Percentiles rank a stretch among this genome's conserved stretches.
Conservation (phyloP, 2,797 vertebrate species). For the Poecilia picta region DNA sequence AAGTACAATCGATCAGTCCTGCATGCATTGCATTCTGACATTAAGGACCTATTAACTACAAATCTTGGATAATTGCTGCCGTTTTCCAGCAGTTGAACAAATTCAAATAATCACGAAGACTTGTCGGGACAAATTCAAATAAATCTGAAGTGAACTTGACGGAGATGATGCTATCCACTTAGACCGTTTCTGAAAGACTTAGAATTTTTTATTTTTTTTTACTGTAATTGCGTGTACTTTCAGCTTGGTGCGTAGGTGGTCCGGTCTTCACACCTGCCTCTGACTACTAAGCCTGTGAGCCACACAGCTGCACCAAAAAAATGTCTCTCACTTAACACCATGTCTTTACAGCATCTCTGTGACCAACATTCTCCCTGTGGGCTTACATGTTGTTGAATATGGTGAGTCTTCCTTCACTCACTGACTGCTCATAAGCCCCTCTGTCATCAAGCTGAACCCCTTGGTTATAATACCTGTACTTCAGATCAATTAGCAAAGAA, state of each 20-base stretch:
- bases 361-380: constrained; percentile 52
- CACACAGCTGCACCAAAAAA: constrained; percentile 66
- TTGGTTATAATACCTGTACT: constrained; percentile 25
- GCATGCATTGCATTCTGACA: not conserved
- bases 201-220: constrained; percentile 8
- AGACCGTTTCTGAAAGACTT: constrained; percentile 54
- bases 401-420: constrained; percentile 33
- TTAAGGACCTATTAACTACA: not conserved
- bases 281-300: constrained; percentile 36
- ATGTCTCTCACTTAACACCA: constrained; percentile 71
- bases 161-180: not conserved
- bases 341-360: constrained; percentile 55
- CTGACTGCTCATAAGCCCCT: constrained; percentile 57
- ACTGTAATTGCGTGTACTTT: constrained; percentile 57
- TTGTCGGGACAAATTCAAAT: not conserved
- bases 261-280: constrained; percentile 67
- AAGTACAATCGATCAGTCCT: not conserved
- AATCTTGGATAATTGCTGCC: not conserved
- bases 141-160: not conserved
- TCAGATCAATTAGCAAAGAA: constrained; percentile 51
- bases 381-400: constrained; percentile 45
- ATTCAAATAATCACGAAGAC: not conserved
- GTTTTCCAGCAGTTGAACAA: not conserved
- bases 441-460: constrained; percentile 37
- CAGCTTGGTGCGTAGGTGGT: constrained; percentile 63